Evolutionary conservation across 1,140 invertebrate species (phyloP).

Genomic region (Drosophila burlai): DNA sequence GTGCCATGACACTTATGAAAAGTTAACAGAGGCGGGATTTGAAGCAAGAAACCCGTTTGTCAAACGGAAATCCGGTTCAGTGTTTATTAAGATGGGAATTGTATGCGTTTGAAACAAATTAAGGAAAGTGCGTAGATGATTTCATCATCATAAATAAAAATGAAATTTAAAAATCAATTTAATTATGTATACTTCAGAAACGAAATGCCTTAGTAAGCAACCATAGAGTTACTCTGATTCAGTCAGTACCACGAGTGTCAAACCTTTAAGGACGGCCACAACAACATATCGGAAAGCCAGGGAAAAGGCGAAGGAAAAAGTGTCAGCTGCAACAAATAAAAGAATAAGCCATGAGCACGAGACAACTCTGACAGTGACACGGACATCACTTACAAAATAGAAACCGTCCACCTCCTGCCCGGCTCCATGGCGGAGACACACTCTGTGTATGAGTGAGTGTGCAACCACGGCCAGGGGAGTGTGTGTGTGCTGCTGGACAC

Average conservation of each 20-base stretch:
- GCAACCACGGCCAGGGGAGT: constrained; percentile 49
- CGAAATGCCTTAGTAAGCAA: background rate
- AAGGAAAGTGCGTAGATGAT: background rate
- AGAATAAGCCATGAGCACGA: constrained; percentile 43
- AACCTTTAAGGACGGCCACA: constrained; percentile 5
- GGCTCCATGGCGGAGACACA: constrained; percentile 37
- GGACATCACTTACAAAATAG: constrained; percentile 79
- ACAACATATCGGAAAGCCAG: constrained; percentile 18
- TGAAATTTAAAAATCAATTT: background rate
- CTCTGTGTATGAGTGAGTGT: constrained; percentile 23
- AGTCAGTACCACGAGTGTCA: constrained; percentile 11
- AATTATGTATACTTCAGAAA: background rate
- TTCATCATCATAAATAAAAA: background rate
- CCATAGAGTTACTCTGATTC: constrained; percentile 17
- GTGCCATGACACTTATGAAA: constrained; percentile 47
- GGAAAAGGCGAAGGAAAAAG: constrained; percentile 31
- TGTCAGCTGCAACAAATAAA: constrained; percentile 37
- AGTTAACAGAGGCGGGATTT: constrained; percentile 17
- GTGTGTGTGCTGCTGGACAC: constrained; percentile 67
- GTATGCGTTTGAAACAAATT: background rate
- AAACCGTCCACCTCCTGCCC: constrained; percentile 46
- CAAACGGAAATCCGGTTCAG: constrained; percentile 18
- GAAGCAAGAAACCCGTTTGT: constrained; percentile 1
- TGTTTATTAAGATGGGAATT: constrained; percentile 11
- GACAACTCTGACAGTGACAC: constrained; percentile 72